Base-by-base conservation (phyloP, 2,797 vertebrate genomes). In the Anguilla marmorata region DNA sequence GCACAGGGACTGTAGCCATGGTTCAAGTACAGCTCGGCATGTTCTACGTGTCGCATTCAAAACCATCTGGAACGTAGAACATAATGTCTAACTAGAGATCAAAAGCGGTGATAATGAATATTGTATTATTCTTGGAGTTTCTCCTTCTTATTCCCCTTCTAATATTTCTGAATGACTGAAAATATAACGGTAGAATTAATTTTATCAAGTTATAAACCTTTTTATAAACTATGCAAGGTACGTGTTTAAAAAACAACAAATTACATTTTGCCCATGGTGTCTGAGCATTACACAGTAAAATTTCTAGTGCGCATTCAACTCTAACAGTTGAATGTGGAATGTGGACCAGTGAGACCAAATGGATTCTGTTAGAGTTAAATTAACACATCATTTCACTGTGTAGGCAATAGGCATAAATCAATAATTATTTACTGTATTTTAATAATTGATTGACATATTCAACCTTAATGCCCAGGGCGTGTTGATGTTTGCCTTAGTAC, bases 21-120 rank as follows among this genome's bases (percentile, higher is more conserved):
- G 41, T 80, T 50, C 76, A 80, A 80, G 76, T 76, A 80, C 76
- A 7, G 37, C 76, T 80, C 9, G 7, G 72, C 16, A 76, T 76
- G 33, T 11, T 9, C 76, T 80, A 41, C 76, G 6, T 80, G 76
- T 80, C 45, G 76, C 37, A 48, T 48, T 80, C 19, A 80, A 45
- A 80, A 50, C 41, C 21, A 21, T 76, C 74, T 48, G 19, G 76
- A 48, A 80, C 41, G n/a, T 48, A 24, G 30, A 37, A 80, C 45
- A 48, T 48, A n/a, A 48, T 45, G 37, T 24, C 16, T 48, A 24
- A 80, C 37, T 41, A 37, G 19, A 48, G 76, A 80, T 48, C 76
- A 80, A 48, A 80, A 5, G 33, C 14, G 8, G 41, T 8, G 41
- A 80, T 80, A 9, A 8, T 80, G 24, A 48, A 80, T 50, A 37